Evolutionary conservation across 2,888 invertebrate genomes (phyloP), one percentile per base, ranked within the genome.

Genomic region (Diaphora mendica): DNA sequence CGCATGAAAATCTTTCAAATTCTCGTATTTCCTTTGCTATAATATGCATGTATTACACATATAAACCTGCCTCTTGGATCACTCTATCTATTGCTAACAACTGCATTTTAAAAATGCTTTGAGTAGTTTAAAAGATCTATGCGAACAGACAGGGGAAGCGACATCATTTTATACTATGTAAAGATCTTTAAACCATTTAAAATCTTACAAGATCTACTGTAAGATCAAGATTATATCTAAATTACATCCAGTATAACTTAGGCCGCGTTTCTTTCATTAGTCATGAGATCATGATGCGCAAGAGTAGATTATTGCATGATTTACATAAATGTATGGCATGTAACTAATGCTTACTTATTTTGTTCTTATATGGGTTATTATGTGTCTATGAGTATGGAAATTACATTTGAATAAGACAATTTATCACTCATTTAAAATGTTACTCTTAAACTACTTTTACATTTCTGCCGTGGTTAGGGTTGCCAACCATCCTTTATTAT

Each of bases 321-420:
- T 85, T 70, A 69, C 86, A 84, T 84, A 71, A 39, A 72, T 9
- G n/a, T 81, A 75, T 77, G 85, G 85, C 39, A 65, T 68, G 81
- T 75, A 76, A 82, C 76, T 82, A 79, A 80, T 79, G 78, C 71
- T 79, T 76, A 80, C 80, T 75, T 76, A 85, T 68, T 84, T 55
- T 65, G n/a, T 72, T 72, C 71, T 77, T 79, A 76, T 59, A 82
- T 72, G 73, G 74, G 13, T 33, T 42, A 81, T 80, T 73, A 80
- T 70, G 73, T 70, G 62, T 68, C 64, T 51, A 44, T 68, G 11
- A 71, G 26, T 44, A 42, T n/a, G 51, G 23, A 51, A 71, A 71
- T 33, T 68, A 7, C 55, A 44, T 39, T 39, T 8, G 67, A 68
- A 68, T 33, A 44, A 8, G n/a, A 42, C 33, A 59, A 71, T 64